Percentiles rank a stretch among this genome's conserved stretches.
Conservation (phyloP, 2,797 vertebrate species). For the Tangara arthus region DNA sequence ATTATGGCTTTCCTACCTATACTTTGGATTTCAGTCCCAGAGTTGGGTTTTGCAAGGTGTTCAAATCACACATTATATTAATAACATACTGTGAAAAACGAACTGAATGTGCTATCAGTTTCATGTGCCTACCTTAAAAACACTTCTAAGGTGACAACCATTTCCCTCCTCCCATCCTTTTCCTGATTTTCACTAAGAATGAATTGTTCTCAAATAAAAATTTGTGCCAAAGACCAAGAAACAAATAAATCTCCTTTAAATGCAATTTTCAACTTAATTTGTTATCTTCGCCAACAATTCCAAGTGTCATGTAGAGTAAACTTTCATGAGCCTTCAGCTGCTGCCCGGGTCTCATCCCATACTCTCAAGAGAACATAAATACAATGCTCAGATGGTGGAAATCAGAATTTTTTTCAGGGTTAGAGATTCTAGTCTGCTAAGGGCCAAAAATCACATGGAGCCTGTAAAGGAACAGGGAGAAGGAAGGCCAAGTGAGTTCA, state of each 20-base stretch:
- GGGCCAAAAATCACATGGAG: not conserved
- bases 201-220: not conserved
- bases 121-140: not conserved
- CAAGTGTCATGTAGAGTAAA: not conserved
- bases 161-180: accelerated
- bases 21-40: not conserved
- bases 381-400: not conserved
- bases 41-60: not conserved
- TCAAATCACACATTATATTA: not conserved
- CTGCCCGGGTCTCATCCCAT: not conserved
- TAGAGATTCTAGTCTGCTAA: not conserved
- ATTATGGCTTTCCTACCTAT: not conserved
- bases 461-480: not conserved
- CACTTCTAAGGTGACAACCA: not conserved
- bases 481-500: not conserved
- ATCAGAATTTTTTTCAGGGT: not conserved
- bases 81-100: not conserved
- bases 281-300: not conserved
- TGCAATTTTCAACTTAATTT: not conserved
- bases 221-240: not conserved
- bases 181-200: not conserved
- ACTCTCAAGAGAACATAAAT: not conserved
- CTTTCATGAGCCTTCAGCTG: not conserved
- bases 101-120: not conserved
- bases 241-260: not conserved